Evolutionary conservation across 1,140 invertebrate genomes (phyloP), one percentile per base, ranked within the genome.

Genomic region (Drosophila rhopaloa): DNA sequence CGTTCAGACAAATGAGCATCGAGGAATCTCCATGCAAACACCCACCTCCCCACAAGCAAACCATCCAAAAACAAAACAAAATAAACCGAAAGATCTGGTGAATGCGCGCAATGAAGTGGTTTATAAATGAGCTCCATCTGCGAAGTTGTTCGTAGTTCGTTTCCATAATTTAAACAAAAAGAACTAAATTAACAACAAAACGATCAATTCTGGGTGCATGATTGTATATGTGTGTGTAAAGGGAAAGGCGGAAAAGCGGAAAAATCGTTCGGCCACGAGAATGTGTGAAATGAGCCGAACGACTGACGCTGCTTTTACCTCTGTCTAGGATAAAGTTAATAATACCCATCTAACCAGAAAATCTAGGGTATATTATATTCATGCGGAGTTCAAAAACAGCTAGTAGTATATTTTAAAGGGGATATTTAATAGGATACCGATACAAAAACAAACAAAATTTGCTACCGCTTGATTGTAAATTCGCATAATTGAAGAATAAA

Each of bases 121-220:
- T 82, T 86, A 86, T 86, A 88, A 83, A 88, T 86, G 81, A 86
- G 82, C 82, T 83, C 57, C 79, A 79, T 54, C 61, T 76, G 57
- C 62, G 53, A 47, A 38, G 40, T 59, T 78, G 56, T 76, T 70
- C 46, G 51, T 79, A 68, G 79, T 60, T 76, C 76, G 66, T 88
- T 82, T 82, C 61, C 59, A 79, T 82, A 82, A 79, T 79, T 81
- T 88, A 88, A 88, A 86, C 82, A 86, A 88, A 81, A 55, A 56
- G 48, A 60, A 59, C 53, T 11, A 71, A 71, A 72, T 59, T 46
- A 71, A 38, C 66, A 76, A 65, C 56, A 48, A 72, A 41, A 67
- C 81, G 50, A 67, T 59, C 46, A 8, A 47, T 10, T 19, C 19
- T 8, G 19, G n/a, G 8, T 35, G 27, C 27, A 41, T 50, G 32